phyloP scores from a whole-genome alignment of 2,797 vertebrate species.

The Enteromius trimaculatus region DNA sequence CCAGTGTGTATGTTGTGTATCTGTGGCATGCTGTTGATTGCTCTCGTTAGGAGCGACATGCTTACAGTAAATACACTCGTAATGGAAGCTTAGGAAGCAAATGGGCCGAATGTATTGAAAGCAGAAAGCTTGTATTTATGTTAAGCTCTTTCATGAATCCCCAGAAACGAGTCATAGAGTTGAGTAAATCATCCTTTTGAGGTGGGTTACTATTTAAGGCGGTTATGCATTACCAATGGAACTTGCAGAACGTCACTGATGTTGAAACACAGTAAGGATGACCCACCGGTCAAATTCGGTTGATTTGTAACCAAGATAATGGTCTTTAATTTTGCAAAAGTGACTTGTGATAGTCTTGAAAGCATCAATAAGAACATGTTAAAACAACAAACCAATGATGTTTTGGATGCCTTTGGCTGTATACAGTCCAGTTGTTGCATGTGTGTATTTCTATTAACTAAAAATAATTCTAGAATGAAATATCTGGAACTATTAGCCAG shows the following conservation, averaged over 20 bases:
- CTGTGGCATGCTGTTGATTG: conserved; percentile 4
- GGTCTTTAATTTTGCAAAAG: neutral
- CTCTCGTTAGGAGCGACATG: neutral
- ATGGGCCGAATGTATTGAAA: neutral
- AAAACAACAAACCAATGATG: neutral
- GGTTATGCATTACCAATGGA: conserved; percentile 1
- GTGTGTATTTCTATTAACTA: neutral
- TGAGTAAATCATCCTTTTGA: conserved; percentile 2
- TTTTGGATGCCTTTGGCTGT: neutral
- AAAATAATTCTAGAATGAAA: neutral
- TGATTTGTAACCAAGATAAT: neutral
- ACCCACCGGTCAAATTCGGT: neutral
- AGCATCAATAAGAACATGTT: neutral
- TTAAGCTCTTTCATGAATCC: conserved; percentile 15
- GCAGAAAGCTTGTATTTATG: neutral
- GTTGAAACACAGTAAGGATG: neutral
- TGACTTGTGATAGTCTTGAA: neutral
- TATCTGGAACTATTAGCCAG: neutral
- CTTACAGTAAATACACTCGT: conserved; percentile 13
- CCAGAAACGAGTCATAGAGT: neutral
- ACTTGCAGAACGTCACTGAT: neutral
- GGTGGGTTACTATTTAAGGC: conserved; percentile 26
- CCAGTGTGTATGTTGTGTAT: neutral
- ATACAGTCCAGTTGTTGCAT: neutral
- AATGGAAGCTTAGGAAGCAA: conserved; percentile 31